Base-by-base conservation (phyloP, 2,888 invertebrate genomes). In the Vanessa cardui region DNA sequence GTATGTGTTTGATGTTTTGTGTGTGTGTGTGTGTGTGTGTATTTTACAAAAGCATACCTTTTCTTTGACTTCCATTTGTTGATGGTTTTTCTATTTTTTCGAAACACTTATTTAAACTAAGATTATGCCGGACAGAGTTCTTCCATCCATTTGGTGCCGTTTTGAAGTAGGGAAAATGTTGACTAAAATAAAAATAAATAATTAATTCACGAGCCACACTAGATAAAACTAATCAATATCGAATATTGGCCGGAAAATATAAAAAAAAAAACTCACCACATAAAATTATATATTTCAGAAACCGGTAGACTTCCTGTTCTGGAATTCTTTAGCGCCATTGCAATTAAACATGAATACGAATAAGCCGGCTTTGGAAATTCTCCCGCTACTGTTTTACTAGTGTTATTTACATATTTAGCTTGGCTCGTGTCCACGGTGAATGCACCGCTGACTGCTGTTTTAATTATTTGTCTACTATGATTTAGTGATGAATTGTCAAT, bases 121-220 rank as follows among this genome's bases (percentile, higher is more conserved):
- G 93, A 92, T 99, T 99, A 86, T 99, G 99, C 76, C 99, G 94
- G 1, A 99, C 99, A 5, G 99, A 99, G 86, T 99, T 99, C 91
- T 99, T 99, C 99, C 99, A 99, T 18, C 99, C 99, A 83, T 97
- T 98, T 26, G 99, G 99, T 12, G 99, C 99, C 1, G 98, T 99
- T 92, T 98, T 98, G 87, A 99, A 99, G 87, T 99, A 99, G 0
- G 99, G 99, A 85, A 99, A 99, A 87, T 99, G 98, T 88, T 98
- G 97, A 86, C 97, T 97, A 94, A 71, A 95, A 95, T 67, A 72
- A 63, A 70, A 66, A 33, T 31, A 58, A 8, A 26, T 7, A 12
- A 16, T 16, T 59, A 56, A 49, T n/a, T 12, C 39, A 6, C 31
- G 2, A n/a, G 8, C 9, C 1, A 20, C 16, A 21, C 2, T 18